These are phyloP conservation scores for Aurelia coerulea DNA, from an alignment of 30 jellyfish, hydroid and myxozoan genomes.

Conservation along the genomic window DNA sequence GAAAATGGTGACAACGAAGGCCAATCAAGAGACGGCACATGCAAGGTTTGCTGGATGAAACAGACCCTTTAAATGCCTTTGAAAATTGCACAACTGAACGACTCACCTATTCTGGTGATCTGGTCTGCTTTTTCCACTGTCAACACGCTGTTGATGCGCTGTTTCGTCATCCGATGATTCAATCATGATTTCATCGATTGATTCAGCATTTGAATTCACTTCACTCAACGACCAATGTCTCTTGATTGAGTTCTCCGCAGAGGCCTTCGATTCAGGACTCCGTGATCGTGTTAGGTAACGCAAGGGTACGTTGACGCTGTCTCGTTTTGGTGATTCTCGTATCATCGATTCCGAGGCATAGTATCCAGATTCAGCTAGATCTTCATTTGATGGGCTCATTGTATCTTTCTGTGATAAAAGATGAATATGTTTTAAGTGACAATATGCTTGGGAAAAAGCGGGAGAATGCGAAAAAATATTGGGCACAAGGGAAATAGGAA, in stretches of 20 bases:
- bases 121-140: slow-evolving; percentile 22
- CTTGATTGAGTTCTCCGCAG: background rate
- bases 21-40: too few relatives aligned
- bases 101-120: slow-evolving; percentile 31
- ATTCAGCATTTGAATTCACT: slow-evolving; percentile 26
- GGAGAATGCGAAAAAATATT: too few relatives aligned
- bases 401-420: slow-evolving; percentile 27
- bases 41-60: too few relatives aligned
- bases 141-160: background rate
- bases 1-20: too few relatives aligned
- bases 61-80: too few relatives aligned
- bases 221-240: slow-evolving; percentile 70
- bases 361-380: slow-evolving; percentile 74
- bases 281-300: slow-evolving; percentile 64
- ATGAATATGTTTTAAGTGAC: background rate
- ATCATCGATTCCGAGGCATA: slow-evolving; percentile 66
- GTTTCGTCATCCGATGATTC: slow-evolving; percentile 32
- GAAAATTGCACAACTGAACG: background rate
- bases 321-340: slow-evolving; percentile 58
- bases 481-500: too few relatives aligned
- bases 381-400: slow-evolving; percentile 56
- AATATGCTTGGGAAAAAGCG: background rate
- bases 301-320: slow-evolving; percentile 31
- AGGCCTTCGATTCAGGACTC: slow-evolving; percentile 55
- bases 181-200: slow-evolving; percentile 42